phyloP scores from a whole-genome alignment of 2,888 invertebrate genomes.

The Calliopum simillimum region DNA sequence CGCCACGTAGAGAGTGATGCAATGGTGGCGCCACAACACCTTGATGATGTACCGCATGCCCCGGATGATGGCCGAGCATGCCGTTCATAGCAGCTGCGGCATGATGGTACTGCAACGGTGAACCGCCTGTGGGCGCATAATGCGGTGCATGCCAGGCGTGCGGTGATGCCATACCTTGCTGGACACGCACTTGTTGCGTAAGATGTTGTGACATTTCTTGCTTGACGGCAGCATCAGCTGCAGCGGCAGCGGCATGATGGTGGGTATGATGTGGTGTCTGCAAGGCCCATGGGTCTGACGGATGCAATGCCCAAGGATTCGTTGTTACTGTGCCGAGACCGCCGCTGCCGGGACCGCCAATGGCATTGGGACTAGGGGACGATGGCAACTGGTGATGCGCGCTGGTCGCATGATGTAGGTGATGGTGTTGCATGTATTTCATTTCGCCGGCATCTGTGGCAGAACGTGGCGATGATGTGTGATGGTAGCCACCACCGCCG shows the following conservation, averaged over 20 bases:
- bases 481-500: slow-evolving; percentile 83
- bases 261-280: slow-evolving; percentile 79
- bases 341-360: slow-evolving; percentile 67
- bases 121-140: slow-evolving; percentile 83
- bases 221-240: slow-evolving; percentile 70
- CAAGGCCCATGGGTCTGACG: slow-evolving; percentile 84
- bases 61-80: slow-evolving; percentile 79
- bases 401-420: slow-evolving; percentile 81
- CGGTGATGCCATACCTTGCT: slow-evolving; percentile 75
- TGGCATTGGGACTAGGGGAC: slow-evolving; percentile 74
- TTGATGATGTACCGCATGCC: slow-evolving; percentile 75
- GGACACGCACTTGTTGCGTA: slow-evolving; percentile 70
- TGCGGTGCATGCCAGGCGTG: slow-evolving; percentile 95
- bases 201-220: slow-evolving; percentile 75
- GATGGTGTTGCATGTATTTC: slow-evolving; percentile 92
- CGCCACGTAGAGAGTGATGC: slow-evolving; percentile 82
- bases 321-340: slow-evolving; percentile 60
- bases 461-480: slow-evolving; percentile 82
- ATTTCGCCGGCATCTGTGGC: slow-evolving; percentile 91
- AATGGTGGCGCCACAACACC: slow-evolving; percentile 72
- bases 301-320: slow-evolving; percentile 88
- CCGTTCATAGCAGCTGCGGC: slow-evolving; percentile 78
- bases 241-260: slow-evolving; percentile 78
- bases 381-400: slow-evolving; percentile 80
- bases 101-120: slow-evolving; percentile 80